Evolutionary conservation across 1,140 invertebrate genomes (phyloP), one percentile per base, ranked within the genome.

Genomic region (Drosophila setifemur): DNA sequence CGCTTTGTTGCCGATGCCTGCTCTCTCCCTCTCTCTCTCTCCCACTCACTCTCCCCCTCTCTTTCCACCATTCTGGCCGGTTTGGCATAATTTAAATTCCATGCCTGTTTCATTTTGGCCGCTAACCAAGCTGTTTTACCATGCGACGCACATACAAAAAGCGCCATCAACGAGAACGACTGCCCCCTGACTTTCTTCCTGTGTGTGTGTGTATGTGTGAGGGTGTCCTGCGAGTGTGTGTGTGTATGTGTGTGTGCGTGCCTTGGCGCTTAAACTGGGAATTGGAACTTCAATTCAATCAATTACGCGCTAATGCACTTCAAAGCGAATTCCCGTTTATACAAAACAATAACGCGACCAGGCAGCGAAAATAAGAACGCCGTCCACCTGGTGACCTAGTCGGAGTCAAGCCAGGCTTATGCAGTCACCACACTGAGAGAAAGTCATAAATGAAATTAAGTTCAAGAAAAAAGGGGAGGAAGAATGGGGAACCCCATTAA

Each of bases 231-330:
- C n/a, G n/a, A 12, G 8, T 16, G 2, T 44, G 11, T 18, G 33
- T 53, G 25, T 9, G 28, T 14, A 18, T 11, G 12, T 14, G 44
- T 12, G 11, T 33, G 28, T 67, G 53, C 21, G 19, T 50, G 33
- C 31, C 14, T 33, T 33, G 31, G 18, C 25, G 43, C 29, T 47
- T 18, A 29, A 47, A 48, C 28, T 49, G 40, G 35, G 45, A 68
- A 75, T 50, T 57, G 73, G 23, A 77, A 71, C 52, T 71, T 77
- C 57, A 77, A 77, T 77, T 77, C 48, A 77, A 77, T 77, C 73
- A 77, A 77, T 77, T 76, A 72, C 73, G 67, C 67, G 45, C 67
- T 71, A 60, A 71, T 77, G 73, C 58, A 71, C 73, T 71, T 67
- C 48, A 77, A 77, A 71, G 52, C 58, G 19, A 16, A 54, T 40